These are phyloP conservation scores for Ceriagrion tenellum DNA, from an alignment of 2,888 invertebrate genomes.

Conservation along the genomic window DNA sequence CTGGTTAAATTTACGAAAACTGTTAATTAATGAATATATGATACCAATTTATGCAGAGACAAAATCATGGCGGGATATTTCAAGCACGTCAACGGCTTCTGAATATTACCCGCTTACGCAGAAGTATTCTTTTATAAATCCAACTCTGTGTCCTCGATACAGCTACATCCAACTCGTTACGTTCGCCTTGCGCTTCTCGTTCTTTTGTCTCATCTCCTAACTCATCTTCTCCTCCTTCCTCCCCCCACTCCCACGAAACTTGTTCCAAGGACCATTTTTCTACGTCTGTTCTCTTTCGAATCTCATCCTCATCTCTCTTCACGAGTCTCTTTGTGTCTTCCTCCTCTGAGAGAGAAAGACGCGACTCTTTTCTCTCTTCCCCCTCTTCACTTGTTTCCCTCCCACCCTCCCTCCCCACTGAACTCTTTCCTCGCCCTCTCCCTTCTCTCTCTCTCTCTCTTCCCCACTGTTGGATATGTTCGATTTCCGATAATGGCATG, in stretches of 20 bases:
- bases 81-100: too few species aligned
- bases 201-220: not conserved
- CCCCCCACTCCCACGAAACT: not conserved
- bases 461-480: constrained; percentile 27
- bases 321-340: constrained; percentile 8
- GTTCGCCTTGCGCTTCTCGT: not conserved
- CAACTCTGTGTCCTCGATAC: too few species aligned
- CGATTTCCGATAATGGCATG: constrained; percentile 67
- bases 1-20: too few species aligned
- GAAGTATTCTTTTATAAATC: too few species aligned
- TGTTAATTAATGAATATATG: too few species aligned
- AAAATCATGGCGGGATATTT: too few species aligned
- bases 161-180: too few species aligned
- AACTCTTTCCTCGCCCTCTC: not conserved
- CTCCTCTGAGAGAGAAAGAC: too few species aligned
- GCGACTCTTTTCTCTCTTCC: not conserved
- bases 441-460: not conserved
- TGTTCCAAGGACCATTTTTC: not conserved
- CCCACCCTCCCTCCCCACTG: not conserved
- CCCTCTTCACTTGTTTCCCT: not conserved
- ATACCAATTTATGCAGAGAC: too few species aligned
- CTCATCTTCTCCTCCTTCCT: not conserved
- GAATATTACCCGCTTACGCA: too few species aligned
- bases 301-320: not conserved
- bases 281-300: not conserved